These are phyloP conservation scores for Drosophila siamana DNA, from an alignment of 2,888 invertebrate species.

Conservation along the genomic window DNA sequence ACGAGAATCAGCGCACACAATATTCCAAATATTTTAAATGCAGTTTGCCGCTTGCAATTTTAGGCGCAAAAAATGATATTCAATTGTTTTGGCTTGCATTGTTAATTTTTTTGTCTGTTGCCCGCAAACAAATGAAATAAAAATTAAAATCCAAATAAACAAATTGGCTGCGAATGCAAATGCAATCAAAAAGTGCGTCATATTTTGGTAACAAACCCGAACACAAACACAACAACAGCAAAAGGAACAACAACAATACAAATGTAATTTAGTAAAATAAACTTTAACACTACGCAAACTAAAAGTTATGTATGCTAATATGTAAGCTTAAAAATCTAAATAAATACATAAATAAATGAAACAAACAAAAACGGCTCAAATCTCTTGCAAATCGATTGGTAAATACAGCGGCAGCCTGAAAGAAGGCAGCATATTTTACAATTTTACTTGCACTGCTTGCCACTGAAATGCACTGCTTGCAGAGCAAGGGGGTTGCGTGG, in stretches of 20 bases:
- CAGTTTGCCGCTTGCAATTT: slow-evolving; percentile 41
- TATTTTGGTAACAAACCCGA: slow-evolving; percentile 52
- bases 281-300: slow-evolving; percentile 63
- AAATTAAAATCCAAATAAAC: slow-evolving; percentile 24
- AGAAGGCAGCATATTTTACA: slow-evolving; percentile 18
- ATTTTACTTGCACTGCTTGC: slow-evolving; percentile 11
- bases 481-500: too few species aligned
- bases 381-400: slow-evolving; percentile 30
- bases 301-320: slow-evolving; percentile 75
- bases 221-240: slow-evolving; percentile 7
- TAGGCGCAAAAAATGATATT: slow-evolving; percentile 41
- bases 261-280: slow-evolving; percentile 79
- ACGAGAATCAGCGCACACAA: slow-evolving; percentile 13
- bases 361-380: slow-evolving; percentile 27
- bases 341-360: slow-evolving; percentile 63
- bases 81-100: slow-evolving; percentile 56
- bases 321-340: slow-evolving; percentile 73
- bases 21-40: slow-evolving; percentile 52
- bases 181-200: slow-evolving; percentile 64
- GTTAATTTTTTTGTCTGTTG: slow-evolving; percentile 35
- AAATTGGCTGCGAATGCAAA: slow-evolving; percentile 59
- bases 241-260: slow-evolving; percentile 46
- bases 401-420: slow-evolving; percentile 17
- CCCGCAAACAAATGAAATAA: slow-evolving; percentile 41
- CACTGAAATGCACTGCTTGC: not conserved